Percentiles rank a stretch among this genome's conserved stretches.
phyloP scores from a whole-genome alignment of 2,113 vertebrate genomes.

The Salvator merianae region DNA sequence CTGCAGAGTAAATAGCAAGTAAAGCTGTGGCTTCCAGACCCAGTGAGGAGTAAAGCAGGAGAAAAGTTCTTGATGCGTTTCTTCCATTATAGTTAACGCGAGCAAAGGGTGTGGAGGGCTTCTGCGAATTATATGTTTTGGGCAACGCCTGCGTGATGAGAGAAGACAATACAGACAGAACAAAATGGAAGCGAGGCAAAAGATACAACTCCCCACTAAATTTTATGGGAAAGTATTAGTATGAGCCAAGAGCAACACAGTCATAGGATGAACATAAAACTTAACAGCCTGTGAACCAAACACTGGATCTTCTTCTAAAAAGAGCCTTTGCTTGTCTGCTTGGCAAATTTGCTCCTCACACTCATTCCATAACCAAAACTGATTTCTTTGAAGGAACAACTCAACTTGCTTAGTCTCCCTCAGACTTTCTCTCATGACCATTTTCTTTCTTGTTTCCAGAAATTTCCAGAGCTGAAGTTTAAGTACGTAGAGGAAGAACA shows the following conservation, averaged over 20 bases:
- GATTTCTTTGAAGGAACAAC: not conserved
- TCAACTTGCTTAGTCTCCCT: not conserved
- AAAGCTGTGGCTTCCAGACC: too few relatives aligned
- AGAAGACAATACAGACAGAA: not conserved
- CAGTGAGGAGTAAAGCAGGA: not conserved
- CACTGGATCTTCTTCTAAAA: not conserved
- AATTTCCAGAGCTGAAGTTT: conserved; percentile 97
- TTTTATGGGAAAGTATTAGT: not conserved
- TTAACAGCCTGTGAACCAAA: not conserved
- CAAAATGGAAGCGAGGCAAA: not conserved
- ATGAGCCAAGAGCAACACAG: not conserved
- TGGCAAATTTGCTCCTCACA: not conserved
- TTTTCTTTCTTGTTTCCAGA: conserved; percentile 77
- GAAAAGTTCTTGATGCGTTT: not conserved
- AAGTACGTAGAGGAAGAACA: conserved; percentile 98
- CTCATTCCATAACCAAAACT: not conserved
- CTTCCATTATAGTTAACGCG: not conserved
- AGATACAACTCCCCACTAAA: not conserved
- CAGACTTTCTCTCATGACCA: not conserved
- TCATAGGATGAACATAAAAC: not conserved
- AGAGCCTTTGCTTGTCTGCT: too few relatives aligned
- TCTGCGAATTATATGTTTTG: rapidly evolving
- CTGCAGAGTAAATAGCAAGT: not conserved
- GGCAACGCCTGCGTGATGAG: not conserved
- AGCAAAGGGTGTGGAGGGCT: not conserved